Evolutionary conservation across 1,140 invertebrate species (phyloP).

Genomic region (Nymphalis io): DNA sequence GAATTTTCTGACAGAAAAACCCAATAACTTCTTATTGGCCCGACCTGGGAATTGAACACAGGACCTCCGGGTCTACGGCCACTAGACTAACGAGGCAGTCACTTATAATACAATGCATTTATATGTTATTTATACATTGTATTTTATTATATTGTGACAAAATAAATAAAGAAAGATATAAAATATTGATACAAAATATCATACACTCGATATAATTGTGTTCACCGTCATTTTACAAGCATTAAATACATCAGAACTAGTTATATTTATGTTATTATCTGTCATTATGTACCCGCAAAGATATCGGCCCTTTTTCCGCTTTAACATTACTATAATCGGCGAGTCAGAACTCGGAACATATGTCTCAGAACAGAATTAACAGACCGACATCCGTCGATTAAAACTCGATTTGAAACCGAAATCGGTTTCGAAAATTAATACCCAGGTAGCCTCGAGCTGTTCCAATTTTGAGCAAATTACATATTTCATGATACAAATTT

Average conservation of each 20-base stretch:
- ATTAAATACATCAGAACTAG: constrained; percentile 15
- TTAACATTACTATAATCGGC: constrained; percentile 35
- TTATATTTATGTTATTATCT: constrained; percentile 36
- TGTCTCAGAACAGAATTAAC: constrained; percentile 36
- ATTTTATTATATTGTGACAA: not conserved
- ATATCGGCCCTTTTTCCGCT: constrained; percentile 26
- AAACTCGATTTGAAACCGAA: constrained; percentile 33
- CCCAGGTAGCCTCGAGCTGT: constrained; percentile 3
- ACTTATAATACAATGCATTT: too few relatives aligned
- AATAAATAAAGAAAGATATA: not conserved
- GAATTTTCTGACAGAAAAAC: too few relatives aligned
- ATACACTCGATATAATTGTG: constrained; percentile 5
- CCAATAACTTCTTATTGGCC: too few relatives aligned
- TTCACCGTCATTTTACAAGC: constrained; percentile 14
- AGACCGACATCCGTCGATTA: constrained; percentile 40
- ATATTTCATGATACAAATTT: not conserved
- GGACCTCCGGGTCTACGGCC: too few relatives aligned
- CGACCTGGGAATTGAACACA: too few relatives aligned
- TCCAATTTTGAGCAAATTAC: constrained; percentile 7
- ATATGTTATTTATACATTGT: too few relatives aligned
- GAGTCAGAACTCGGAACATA: constrained; percentile 36
- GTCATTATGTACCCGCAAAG: constrained; percentile 39
- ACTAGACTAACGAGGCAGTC: too few relatives aligned
- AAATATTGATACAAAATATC: constrained; percentile 1
- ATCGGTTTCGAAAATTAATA: constrained; percentile 15